Evolutionary conservation across 2,888 invertebrate species (phyloP).

Genomic region (Erebia ligea): DNA sequence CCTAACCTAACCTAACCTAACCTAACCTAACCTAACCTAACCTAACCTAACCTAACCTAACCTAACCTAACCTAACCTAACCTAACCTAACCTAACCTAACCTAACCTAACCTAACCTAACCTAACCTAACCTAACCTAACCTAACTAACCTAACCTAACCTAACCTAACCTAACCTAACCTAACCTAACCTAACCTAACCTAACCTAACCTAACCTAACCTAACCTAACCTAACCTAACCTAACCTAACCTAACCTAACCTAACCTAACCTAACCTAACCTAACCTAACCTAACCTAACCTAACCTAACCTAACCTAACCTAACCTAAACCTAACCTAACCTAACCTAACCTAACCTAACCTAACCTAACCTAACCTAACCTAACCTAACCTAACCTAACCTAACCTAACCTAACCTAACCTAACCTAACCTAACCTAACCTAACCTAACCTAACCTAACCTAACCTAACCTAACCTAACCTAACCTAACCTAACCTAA

Average conservation of each 20-base stretch:
- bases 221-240: slow-evolving; percentile 8
- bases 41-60: slow-evolving; percentile 2
- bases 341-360: slow-evolving; percentile 8
- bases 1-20: too few species aligned
- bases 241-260: slow-evolving; percentile 2
- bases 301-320: slow-evolving; percentile 1
- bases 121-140: slow-evolving; percentile 8
- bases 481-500: slow-evolving; percentile 32
- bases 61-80: slow-evolving; percentile 3
- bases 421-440: slow-evolving; percentile 5
- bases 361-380: slow-evolving; percentile 8
- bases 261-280: slow-evolving; percentile 8
- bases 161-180: slow-evolving; percentile 8
- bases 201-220: slow-evolving; percentile 8
- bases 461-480: slow-evolving; percentile 8
- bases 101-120: slow-evolving; percentile 1
- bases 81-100: slow-evolving; percentile 8
- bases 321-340: slow-evolving; percentile 8
- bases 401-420: slow-evolving; percentile 8
- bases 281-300: slow-evolving; percentile 5
- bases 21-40: too few species aligned
- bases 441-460: background rate
- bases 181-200: slow-evolving; percentile 2
- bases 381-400: slow-evolving; percentile 2
- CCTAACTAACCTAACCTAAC: slow-evolving; percentile 7